Conservation (phyloP, 1,140 invertebrate genomes). For the Trigoniulus corallinus region DNA sequence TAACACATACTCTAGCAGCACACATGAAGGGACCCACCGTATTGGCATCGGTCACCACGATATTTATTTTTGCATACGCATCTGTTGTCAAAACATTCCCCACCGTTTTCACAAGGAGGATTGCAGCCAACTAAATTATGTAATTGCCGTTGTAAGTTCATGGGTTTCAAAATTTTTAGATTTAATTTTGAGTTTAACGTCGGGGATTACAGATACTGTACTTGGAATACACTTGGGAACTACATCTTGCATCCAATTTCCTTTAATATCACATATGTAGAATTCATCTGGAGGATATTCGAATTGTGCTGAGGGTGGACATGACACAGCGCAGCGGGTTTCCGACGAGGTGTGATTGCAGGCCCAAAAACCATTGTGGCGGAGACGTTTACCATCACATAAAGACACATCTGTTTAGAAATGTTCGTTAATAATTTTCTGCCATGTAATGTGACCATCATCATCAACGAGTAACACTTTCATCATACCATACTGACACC, state of each 20-base stretch:
- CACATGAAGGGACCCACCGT: conserved; percentile 51
- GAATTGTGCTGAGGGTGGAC: conserved; percentile 42
- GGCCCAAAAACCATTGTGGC: conserved; percentile 52
- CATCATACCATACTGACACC: no score
- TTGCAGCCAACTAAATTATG: conserved; percentile 41
- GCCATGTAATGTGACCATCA: background rate
- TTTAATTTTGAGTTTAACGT: background rate
- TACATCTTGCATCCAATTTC: conserved; percentile 44
- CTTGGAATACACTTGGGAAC: conserved; percentile 55
- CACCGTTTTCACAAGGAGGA: conserved; percentile 56
- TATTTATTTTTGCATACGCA: conserved; percentile 57
- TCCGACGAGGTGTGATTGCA: conserved; percentile 40
- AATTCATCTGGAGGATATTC: conserved; percentile 36
- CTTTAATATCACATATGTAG: conserved; percentile 47
- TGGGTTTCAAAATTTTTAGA: background rate
- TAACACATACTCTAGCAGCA: no score
- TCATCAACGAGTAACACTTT: no score
- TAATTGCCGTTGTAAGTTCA: background rate
- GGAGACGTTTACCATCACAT: conserved; percentile 38
- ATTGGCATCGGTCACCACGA: conserved; percentile 55
- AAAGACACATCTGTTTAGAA: conserved; percentile 34
- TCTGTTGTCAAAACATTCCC: conserved; percentile 50
- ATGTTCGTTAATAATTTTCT: conserved; percentile 10
- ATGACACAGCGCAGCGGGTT: conserved; percentile 44
- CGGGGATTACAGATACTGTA: no score